A percentile compares a stretch with the other conserved stretches of the same genome.
These are phyloP conservation scores for Gnathonemus echidnorhynchus DNA, from an alignment of 2,113 vertebrate species.

Conservation along the genomic window DNA sequence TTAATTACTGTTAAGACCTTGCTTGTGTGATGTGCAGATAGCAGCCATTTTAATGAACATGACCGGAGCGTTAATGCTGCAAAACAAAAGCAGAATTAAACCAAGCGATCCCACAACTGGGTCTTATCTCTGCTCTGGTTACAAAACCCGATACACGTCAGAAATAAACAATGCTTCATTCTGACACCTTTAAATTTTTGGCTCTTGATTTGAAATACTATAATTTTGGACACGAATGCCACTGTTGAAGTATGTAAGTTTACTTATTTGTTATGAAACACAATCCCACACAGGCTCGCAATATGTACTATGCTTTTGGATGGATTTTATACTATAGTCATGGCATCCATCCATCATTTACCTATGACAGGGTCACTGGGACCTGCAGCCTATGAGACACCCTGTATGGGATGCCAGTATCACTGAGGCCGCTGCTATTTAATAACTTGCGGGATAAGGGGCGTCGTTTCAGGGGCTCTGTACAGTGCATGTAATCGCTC, in stretches of 20 bases:
- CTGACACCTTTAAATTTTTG: neutral
- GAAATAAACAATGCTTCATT: conserved; percentile 41
- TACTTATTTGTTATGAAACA: neutral
- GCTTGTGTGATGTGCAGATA: conserved; percentile 66
- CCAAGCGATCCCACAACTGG: conserved; percentile 46
- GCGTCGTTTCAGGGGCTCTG: too few relatives aligned
- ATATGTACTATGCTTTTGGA: neutral
- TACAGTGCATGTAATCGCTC: neutral
- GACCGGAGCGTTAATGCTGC: conserved; percentile 62
- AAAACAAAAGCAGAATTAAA: conserved; percentile 42
- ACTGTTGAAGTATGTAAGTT: neutral
- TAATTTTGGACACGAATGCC: neutral
- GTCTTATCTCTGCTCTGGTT: conserved; percentile 57
- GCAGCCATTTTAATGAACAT: conserved; percentile 72
- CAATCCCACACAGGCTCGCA: neutral
- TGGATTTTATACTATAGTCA: neutral
- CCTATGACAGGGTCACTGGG: neutral
- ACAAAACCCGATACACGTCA: conserved; percentile 65
- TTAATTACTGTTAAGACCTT: conserved; percentile 88
- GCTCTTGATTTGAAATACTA: neutral
- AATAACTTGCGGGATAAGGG: neutral
- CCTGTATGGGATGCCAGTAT: neutral
- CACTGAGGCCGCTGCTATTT: neutral
- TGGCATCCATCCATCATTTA: neutral
- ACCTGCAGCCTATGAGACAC: neutral